These are phyloP conservation scores for Lasioglossum baleicum DNA, from an alignment of 1,140 invertebrate genomes.

Conservation along the genomic window DNA sequence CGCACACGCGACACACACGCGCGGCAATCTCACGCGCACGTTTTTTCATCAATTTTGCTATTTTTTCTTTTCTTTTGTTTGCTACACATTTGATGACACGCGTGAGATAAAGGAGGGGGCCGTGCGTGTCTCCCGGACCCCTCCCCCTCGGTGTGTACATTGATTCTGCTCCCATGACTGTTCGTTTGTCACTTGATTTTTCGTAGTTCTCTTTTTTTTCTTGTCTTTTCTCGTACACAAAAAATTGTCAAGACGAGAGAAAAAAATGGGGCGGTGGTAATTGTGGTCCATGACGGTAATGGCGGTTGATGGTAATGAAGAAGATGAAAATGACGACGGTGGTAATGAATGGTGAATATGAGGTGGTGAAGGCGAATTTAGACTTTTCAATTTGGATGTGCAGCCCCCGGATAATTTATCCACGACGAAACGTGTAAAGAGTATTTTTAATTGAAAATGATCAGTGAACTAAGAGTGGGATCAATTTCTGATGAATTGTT, in stretches of 20 bases:
- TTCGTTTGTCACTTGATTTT: conserved; percentile 26
- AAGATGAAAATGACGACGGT: too few relatives aligned
- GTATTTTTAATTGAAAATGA: too few relatives aligned
- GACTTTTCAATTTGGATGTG: too few relatives aligned
- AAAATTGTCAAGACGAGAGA: neutral
- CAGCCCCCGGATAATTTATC: too few relatives aligned
- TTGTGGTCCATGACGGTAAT: too few relatives aligned
- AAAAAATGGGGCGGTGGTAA: neutral
- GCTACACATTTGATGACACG: conserved; percentile 27
- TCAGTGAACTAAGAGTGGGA: too few relatives aligned
- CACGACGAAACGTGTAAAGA: too few relatives aligned
- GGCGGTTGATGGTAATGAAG: too few relatives aligned
- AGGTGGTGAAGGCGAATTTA: too few relatives aligned
- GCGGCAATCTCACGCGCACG: conserved; percentile 51
- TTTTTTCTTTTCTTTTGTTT: too few relatives aligned
- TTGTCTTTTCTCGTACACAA: neutral
- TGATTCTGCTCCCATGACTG: conserved; percentile 13
- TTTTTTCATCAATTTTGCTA: neutral
- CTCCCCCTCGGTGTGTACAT: conserved; percentile 23
- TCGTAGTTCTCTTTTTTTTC: conserved; percentile 11
- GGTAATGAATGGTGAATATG: too few relatives aligned
- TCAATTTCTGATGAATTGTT: too few relatives aligned
- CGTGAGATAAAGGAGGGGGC: conserved; percentile 45
- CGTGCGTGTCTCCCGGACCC: neutral
- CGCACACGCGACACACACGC: conserved; percentile 47